These are phyloP conservation scores for Pteromalus puparum DNA, from an alignment of 1,140 invertebrate species.

Conservation along the genomic window DNA sequence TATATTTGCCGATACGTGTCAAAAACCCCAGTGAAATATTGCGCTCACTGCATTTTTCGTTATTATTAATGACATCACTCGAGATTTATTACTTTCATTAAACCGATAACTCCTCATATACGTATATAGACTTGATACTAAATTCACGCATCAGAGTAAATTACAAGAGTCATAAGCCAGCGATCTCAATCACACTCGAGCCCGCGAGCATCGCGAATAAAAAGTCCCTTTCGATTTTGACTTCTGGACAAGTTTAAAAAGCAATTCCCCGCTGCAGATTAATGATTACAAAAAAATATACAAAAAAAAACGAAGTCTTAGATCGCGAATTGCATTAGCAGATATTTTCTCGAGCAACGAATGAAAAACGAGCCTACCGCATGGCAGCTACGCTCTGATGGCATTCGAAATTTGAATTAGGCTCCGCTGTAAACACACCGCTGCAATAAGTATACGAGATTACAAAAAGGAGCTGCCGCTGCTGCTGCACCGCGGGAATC, in stretches of 20 bases:
- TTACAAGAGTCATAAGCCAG: neutral
- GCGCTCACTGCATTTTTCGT: neutral
- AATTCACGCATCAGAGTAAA: conserved; percentile 22
- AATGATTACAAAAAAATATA: neutral
- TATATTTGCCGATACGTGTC: neutral
- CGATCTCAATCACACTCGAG: conserved; percentile 12
- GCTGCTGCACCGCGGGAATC: conserved; percentile 6
- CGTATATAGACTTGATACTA: neutral
- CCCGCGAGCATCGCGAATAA: too few species aligned
- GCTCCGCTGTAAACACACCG: neutral
- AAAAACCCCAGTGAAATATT: neutral
- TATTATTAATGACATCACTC: conserved; percentile 27
- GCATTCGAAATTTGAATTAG: conserved; percentile 9
- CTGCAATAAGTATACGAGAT: neutral
- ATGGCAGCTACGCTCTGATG: neutral
- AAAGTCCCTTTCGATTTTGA: neutral
- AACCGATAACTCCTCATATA: neutral
- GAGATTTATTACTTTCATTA: conserved; percentile 45
- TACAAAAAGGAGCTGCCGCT: too few species aligned
- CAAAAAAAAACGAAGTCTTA: neutral
- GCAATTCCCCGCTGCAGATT: neutral
- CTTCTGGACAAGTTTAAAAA: neutral
- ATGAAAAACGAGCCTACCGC: neutral
- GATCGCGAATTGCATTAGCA: neutral
- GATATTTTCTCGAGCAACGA: neutral